A percentile compares a stretch with the other conserved stretches of the same genome.
Conservation (phyloP, 2,888 invertebrate species). For the Drosophila paracracens region DNA sequence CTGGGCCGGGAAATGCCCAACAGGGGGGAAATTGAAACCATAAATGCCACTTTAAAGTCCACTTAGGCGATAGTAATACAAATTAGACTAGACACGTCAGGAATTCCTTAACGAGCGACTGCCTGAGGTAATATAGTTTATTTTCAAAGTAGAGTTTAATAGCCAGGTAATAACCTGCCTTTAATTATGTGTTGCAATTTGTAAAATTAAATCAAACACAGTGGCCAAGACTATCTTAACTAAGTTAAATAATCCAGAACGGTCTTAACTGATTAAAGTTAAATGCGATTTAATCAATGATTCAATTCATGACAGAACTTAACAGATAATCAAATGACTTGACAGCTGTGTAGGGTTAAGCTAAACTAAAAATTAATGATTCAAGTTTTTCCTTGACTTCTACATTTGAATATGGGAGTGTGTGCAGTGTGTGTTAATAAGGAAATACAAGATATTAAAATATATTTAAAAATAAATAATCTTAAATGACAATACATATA, state of each 20-base stretch:
- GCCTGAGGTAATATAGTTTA: background rate
- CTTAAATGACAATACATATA: background rate
- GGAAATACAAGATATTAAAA: background rate
- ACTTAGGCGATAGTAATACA: slow-evolving; percentile 34
- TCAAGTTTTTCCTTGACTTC: background rate
- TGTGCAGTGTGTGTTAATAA: background rate
- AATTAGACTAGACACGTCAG: slow-evolving; percentile 4
- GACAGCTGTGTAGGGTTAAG: background rate
- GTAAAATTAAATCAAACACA: background rate
- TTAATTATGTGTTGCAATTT: background rate
- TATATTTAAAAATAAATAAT: background rate
- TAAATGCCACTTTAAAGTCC: slow-evolving; percentile 48
- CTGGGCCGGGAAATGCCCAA: slow-evolving; percentile 31
- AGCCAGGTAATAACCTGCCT: background rate
- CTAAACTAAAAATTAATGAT: background rate
- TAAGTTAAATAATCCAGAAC: background rate
- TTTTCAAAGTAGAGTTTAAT: background rate
- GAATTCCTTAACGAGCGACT: slow-evolving; percentile 6
- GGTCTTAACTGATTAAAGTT: background rate
- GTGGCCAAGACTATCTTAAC: background rate
- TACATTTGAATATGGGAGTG: background rate
- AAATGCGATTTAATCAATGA: background rate
- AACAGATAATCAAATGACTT: background rate
- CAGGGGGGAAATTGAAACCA: slow-evolving; percentile 27
- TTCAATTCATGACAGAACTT: background rate